Evolutionary conservation across 2,888 invertebrate genomes (phyloP), one percentile per base, ranked within the genome.

Genomic region (Mesorhabditis spiculigera): DNA sequence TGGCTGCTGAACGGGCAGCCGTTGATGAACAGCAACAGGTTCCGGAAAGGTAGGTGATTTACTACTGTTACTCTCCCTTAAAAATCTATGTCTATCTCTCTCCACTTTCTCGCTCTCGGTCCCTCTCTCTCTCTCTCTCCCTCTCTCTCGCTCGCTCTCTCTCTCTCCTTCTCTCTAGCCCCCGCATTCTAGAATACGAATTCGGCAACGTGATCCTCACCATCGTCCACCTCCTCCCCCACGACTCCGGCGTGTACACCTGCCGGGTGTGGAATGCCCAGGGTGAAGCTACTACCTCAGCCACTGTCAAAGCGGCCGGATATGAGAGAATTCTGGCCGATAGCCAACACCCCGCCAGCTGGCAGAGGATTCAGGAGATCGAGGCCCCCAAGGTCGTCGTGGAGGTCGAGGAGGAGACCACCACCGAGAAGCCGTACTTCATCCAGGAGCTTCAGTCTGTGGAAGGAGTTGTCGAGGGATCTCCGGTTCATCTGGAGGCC

Each of bases 141-240:
- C 28, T 28, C 28, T 3, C 28, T 28, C 28, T 3, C 28, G 28
- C 28, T 28, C 28, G 1, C 3, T 28, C 28, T 1, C 28, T 28
- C 28, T 28, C 28, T 28, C 28, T 28, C 28, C 28, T 28, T 1
- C 28, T 28, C 28, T 28, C 28, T 28, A 28, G 28, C 28, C 28
- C 28, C 3, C 28, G 28, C 28, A 28, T 28, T 28, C 28, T 28
- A 93, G 88, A 92, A 92, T 63, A 93, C 85, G 96, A 98, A 87
- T 97, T 98, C 87, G 97, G 97, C 73, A 94, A 93, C 84, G 93
- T 96, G 5, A 91, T 94, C 41, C 89, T 99, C 80, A 94, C 95
- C 85, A 90, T 95, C 74, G 91, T 90, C 68, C 92, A 93, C 81
- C 91, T 92, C 0, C 93, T 94, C 82, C 83, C 85, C 4, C 93